Base-by-base conservation (phyloP, 1,140 invertebrate species). In the Trichonephila clavata region DNA sequence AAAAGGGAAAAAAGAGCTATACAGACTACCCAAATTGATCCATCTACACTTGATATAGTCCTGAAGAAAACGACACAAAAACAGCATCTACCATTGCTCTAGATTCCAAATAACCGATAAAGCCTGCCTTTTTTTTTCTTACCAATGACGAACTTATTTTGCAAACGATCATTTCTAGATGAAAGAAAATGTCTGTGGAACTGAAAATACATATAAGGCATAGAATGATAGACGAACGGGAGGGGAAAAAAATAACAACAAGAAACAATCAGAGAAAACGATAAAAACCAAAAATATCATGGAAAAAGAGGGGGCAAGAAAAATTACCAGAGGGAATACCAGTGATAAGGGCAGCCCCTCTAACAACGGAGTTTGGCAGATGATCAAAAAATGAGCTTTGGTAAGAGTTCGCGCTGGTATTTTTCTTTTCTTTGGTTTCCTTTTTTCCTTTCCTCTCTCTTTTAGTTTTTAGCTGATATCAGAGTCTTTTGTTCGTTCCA, bases 361-460 rank as follows among this genome's bases (percentile, higher is more conserved):
- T 32, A 21, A 32, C 81, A 57, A 84, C 50, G 43, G 21, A 24
- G 21, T 59, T 84, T 84, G 43, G 81, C 81, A 84, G 57, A 60
- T 84, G 81, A 84, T 84, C 43, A 84, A 84, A 84, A 84, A 59
- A 84, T 60, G 57, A 84, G 81, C 81, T 84, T 84, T 84, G 81
- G 81, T 84, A 57, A 60, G 32, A 84, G 81, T 84, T 84, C 81
- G n/a, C 81, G n/a, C 21, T 59, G 43, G 57, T 60, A 57, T 50
- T 59, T 84, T n/a, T 84, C 27, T 84, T 27, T 84, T n/a, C 13
- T 57, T 77, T 5, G 24, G 27, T 77, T 77, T 6, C 32, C 24
- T 27, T 59, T 59, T 27, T 84, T n/a, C 24, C 14, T 59, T 14
- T 84, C 20, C 10, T 84, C 57, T 84, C 57, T 57, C 20, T 60